Base-by-base conservation (phyloP, 2,113 vertebrate genomes). In the Anguilla japonica region DNA sequence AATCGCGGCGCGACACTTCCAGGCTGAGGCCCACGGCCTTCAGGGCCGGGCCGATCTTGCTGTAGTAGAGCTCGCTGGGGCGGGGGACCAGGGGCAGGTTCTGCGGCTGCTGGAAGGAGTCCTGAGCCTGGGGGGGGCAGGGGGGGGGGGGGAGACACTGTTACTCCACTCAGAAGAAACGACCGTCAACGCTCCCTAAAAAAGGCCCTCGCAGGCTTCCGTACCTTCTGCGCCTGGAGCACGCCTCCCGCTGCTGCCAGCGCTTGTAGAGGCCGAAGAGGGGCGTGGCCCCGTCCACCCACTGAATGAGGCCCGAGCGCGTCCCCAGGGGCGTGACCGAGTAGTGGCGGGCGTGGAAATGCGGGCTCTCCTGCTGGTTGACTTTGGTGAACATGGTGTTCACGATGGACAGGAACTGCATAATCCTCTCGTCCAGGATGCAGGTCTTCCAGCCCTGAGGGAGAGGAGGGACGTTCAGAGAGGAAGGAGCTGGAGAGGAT, bases 311-410 rank as follows among this genome's bases (percentile, higher is more conserved):
- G 15, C 98, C 98, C 0, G 98, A 99, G 0, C 98, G 93, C 0
- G 98, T 99, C n/a, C 98, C 98, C 5, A 99, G 94, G 0, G 98
- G 98, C 0, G 98, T 99, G 89, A 99, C 98, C 0, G 98, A 99
- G 91, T 99, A 99, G 93, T 99, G 98, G 41, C 98, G 94, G 0
- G 98, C 98, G 0, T 98, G 98, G 93, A 99, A 99, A 80, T 94
- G 96, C 0, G 98, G 98, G 4, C 96, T 97, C 94, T 99, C 98
- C 86, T 99, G 97, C 83, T 98, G 97, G 94, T 99, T 99, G 41
- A 99, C 97, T 16, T 98, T 99, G 81, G 98, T 98, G 93, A 99
- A 99, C 98, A 99, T 99, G 22, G 98, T 99, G 93, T 99, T 99
- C 89, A 99, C 98, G 0, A 99, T 99, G 0, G 98, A 99, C 41